Percentiles rank a stretch among this genome's conserved stretches.
phyloP scores from a whole-genome alignment of 1,140 invertebrate species.

The Drosophila seguyi region DNA sequence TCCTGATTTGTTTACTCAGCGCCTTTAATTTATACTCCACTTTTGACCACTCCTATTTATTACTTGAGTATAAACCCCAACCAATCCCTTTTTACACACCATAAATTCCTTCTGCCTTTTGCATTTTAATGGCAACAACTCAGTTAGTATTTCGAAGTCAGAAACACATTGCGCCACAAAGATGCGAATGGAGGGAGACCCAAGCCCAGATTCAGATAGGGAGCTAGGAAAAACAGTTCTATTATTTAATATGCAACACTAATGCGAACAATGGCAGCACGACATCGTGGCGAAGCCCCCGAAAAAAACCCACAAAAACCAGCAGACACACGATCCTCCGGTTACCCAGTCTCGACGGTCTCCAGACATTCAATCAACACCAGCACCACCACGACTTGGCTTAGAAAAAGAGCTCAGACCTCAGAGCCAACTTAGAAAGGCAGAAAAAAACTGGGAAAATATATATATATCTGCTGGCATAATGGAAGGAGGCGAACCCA shows the following conservation, averaged over 20 bases:
- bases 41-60: constrained; percentile 2
- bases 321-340: constrained; percentile 54
- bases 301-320: constrained; percentile 42
- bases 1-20: not conserved
- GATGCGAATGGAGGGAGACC: constrained; percentile 18
- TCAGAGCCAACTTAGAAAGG: constrained; percentile 48
- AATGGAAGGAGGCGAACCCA: constrained; percentile 14
- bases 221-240: constrained; percentile 73
- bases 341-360: constrained; percentile 32
- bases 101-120: constrained; percentile 49
- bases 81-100: constrained; percentile 26
- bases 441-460: constrained; percentile 34
- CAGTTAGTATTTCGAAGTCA: constrained; percentile 34
- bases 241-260: constrained; percentile 79
- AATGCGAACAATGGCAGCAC: constrained; percentile 77
- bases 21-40: not conserved
- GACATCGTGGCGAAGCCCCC: constrained; percentile 50
- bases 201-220: constrained; percentile 35
- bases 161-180: constrained; percentile 57
- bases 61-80: constrained; percentile 1
- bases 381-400: constrained; percentile 32
- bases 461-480: not conserved
- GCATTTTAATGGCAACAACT: constrained; percentile 49
- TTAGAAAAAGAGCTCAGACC: constrained; percentile 4
- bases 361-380: constrained; percentile 62